These are phyloP conservation scores for Takifugu ocellatus DNA, from an alignment of 2,797 vertebrate species.

Conservation along the genomic window DNA sequence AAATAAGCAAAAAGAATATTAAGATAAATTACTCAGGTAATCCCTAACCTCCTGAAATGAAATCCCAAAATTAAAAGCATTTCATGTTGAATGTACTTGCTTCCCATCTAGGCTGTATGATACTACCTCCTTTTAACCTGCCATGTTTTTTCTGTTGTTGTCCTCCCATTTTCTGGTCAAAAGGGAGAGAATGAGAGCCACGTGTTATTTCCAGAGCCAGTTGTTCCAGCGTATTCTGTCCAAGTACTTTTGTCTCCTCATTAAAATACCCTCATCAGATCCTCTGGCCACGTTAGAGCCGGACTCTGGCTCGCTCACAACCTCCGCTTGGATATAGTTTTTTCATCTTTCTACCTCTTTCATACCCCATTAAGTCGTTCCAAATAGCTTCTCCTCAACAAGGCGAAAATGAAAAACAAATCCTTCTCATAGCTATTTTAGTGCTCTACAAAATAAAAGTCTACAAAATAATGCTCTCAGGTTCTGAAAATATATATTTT, in stretches of 20 bases:
- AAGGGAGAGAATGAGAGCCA: conserved; percentile 57
- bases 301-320: conserved; percentile 17
- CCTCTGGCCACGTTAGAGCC: conserved; percentile 36
- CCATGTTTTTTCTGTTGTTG: conserved; percentile 38
- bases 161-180: conserved; percentile 57
- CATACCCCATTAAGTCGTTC: background rate
- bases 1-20: too few relatives aligned
- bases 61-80: conserved; percentile 43
- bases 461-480: background rate
- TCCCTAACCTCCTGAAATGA: conserved; percentile 25
- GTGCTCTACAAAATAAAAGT: background rate
- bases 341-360: conserved; percentile 5
- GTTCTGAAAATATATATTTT: background rate
- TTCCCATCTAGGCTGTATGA: conserved; percentile 43
- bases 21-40: conserved; percentile 29
- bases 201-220: conserved; percentile 63
- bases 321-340: conserved; percentile 1
- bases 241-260: conserved; percentile 42
- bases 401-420: background rate
- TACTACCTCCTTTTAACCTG: conserved; percentile 34
- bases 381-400: background rate
- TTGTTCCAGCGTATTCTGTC: conserved; percentile 43
- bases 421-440: background rate
- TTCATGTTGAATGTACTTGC: conserved; percentile 42
- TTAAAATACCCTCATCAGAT: conserved; percentile 51